Percentiles rank a stretch among this genome's conserved stretches.
These are phyloP conservation scores for Drosophila subobscura DNA, from an alignment of 1,140 invertebrate species.

Conservation along the genomic window DNA sequence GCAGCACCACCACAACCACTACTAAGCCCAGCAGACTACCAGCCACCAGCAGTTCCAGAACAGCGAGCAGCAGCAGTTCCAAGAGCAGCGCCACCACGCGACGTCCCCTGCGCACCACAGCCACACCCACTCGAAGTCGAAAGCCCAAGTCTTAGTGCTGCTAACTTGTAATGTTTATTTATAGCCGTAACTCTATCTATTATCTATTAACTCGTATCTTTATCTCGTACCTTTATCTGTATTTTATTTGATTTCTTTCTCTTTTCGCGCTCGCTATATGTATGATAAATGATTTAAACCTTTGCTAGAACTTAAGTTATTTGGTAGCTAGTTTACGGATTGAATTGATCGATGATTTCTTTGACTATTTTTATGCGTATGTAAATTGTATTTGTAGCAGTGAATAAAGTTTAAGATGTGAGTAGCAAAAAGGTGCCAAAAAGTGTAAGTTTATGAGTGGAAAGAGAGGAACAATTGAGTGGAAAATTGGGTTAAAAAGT, in stretches of 20 bases:
- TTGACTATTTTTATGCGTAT: slow-evolving; percentile 74
- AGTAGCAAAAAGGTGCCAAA: slow-evolving; percentile 10
- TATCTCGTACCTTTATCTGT: background rate
- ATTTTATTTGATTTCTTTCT: slow-evolving; percentile 31
- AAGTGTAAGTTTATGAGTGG: too few species aligned
- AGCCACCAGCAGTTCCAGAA: slow-evolving; percentile 3
- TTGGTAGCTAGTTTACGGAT: slow-evolving; percentile 46
- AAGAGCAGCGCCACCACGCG: slow-evolving; percentile 28
- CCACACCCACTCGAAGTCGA: slow-evolving; percentile 70
- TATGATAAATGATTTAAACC: slow-evolving; percentile 52
- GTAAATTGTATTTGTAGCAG: slow-evolving; percentile 68
- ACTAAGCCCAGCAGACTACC: slow-evolving; percentile 20
- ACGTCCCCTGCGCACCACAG: slow-evolving; percentile 59
- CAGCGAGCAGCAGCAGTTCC: slow-evolving; percentile 4
- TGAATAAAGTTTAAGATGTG: slow-evolving; percentile 73
- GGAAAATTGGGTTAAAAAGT: too few species aligned
- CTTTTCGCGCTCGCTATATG: slow-evolving; percentile 53
- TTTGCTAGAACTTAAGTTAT: slow-evolving; percentile 66
- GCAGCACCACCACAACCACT: slow-evolving; percentile 23
- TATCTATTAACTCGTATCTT: too few species aligned
- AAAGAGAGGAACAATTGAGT: too few species aligned
- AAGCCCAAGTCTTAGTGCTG: slow-evolving; percentile 65
- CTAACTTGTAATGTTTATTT: slow-evolving; percentile 61
- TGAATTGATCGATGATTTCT: slow-evolving; percentile 27
- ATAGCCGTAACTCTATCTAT: slow-evolving; percentile 10